Conservation (phyloP, 1,140 invertebrate species). For the Pogonomyrmex californicus region DNA sequence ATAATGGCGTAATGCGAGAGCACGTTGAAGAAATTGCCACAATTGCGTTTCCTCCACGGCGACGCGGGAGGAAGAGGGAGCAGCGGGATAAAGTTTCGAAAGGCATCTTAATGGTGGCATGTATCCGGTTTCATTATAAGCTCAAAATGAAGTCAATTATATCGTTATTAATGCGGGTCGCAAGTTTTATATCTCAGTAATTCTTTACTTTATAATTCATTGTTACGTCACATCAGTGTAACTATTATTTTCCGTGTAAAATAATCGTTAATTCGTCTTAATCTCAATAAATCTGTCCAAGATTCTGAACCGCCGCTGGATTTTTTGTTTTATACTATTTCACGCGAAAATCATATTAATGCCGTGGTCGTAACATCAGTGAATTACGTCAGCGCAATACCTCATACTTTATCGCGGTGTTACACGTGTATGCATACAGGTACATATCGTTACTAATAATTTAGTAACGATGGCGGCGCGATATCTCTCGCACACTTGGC, state of each 20-base stretch:
- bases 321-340: constrained; percentile 4
- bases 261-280: neutral
- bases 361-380: constrained; percentile 26
- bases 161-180: neutral
- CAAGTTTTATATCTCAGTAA: neutral
- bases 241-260: neutral
- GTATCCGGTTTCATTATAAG: constrained; percentile 39
- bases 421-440: constrained; percentile 61
- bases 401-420: constrained; percentile 52
- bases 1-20: constrained; percentile 45
- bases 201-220: neutral
- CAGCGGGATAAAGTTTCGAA: constrained; percentile 29
- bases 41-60: constrained; percentile 39
- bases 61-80: neutral
- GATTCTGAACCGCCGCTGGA: neutral
- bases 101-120: constrained; percentile 3
- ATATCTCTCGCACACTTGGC: constrained; percentile 57
- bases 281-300: neutral
- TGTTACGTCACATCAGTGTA: neutral
- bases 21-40: constrained; percentile 49
- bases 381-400: constrained; percentile 52
- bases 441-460: constrained; percentile 62
- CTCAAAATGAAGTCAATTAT: constrained; percentile 18
- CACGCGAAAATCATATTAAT: constrained; percentile 13
- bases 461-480: constrained; percentile 46